A percentile compares a stretch with the other conserved stretches of the same genome.
These are phyloP conservation scores for Felis catus DNA, from an alignment of 2,113 vertebrate genomes.

Conservation along the genomic window DNA sequence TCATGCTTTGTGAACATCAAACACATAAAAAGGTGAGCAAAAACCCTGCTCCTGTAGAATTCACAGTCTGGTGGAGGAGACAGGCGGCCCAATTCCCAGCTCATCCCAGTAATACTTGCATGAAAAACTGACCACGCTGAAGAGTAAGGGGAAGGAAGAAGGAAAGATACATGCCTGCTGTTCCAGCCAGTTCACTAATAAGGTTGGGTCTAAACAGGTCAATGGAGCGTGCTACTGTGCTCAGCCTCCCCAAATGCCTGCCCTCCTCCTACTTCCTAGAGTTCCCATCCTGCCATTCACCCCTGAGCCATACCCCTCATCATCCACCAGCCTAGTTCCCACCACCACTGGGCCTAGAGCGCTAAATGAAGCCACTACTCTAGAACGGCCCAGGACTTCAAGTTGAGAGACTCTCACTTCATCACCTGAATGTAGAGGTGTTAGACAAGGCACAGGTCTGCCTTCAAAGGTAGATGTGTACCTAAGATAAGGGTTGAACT, in stretches of 20 bases:
- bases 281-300: background rate
- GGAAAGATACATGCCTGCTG: background rate
- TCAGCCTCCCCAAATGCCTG: background rate
- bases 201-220: background rate
- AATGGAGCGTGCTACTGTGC: accelerated
- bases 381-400: background rate
- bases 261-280: background rate
- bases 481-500: background rate
- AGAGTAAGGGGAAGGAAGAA: background rate
- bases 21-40: background rate
- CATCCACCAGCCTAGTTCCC: too few relatives aligned
- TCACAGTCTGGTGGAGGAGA: background rate
- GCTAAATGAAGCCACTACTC: background rate
- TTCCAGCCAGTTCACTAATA: background rate
- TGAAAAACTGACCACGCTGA: background rate
- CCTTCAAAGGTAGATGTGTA: background rate
- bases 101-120: background rate
- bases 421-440: background rate
- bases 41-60: background rate
- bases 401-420: background rate
- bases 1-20: background rate
- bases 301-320: background rate
- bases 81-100: background rate
- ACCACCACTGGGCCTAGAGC: too few relatives aligned
- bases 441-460: background rate